phyloP scores from a whole-genome alignment of 2,888 invertebrate species.

The Brachyopa scutellaris region DNA sequence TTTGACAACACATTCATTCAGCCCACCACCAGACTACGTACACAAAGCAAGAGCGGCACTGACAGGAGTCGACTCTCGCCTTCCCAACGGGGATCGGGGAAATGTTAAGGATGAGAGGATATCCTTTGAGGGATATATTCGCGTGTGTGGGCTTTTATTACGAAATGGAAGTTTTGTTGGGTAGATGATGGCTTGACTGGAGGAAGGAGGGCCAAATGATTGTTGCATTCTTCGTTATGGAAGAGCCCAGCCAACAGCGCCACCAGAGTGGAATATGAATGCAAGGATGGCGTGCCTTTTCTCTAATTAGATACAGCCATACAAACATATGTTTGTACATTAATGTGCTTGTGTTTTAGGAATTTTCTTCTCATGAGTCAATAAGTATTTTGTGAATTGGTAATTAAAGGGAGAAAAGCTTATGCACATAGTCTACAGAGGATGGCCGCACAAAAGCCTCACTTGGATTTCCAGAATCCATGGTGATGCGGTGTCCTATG shows the following conservation, averaged over 20 bases:
- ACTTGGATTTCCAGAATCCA: too few relatives aligned
- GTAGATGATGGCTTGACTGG: conserved; percentile 25
- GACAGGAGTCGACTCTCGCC: conserved; percentile 2
- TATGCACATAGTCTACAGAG: too few relatives aligned
- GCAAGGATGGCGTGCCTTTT: neutral
- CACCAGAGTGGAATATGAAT: neutral
- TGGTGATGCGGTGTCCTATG: too few relatives aligned
- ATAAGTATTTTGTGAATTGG: neutral
- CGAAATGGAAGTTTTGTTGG: conserved; percentile 49
- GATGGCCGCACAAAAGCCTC: too few relatives aligned
- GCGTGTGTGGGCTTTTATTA: conserved; percentile 47
- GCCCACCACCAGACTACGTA: too few relatives aligned
- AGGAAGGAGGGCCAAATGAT: conserved; percentile 24
- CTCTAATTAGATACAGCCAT: too few relatives aligned
- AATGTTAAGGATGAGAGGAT: conserved; percentile 40
- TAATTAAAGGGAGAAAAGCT: neutral
- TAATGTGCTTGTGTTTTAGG: neutral
- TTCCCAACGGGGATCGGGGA: neutral
- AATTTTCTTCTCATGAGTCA: neutral
- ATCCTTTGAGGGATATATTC: conserved; percentile 38
- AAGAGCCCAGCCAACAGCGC: too few relatives aligned
- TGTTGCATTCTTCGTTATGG: conserved; percentile 27
- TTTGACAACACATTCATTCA: conserved; percentile 35
- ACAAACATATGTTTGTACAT: too few relatives aligned
- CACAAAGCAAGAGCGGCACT: too few relatives aligned